Evolutionary conservation across 2,888 invertebrate species (phyloP), one percentile per base, ranked within the genome.

Genomic region (Idaea biselata): DNA sequence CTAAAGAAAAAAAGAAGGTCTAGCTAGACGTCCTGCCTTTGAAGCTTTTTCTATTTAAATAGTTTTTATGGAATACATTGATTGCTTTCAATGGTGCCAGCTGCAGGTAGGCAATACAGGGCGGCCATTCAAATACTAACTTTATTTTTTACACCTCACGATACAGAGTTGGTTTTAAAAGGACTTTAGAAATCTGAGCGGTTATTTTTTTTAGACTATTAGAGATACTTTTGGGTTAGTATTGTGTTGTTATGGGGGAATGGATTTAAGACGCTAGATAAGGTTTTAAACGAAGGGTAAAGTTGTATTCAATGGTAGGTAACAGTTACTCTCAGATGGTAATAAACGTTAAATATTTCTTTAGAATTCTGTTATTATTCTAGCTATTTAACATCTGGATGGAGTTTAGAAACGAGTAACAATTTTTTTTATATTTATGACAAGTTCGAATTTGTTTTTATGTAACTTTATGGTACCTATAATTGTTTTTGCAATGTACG

Each of bases 21-120:
- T 91, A 91, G 91, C 91, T 91, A 91, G 91, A 91, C 90, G 86
- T 86, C 89, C 90, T 91, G 89, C 83, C 84, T 86, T 84, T 81
- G 82, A 88, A 82, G 82, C 77, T 82, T 82, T 87, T 88, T 88
- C 86, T 87, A 86, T 84, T 84, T 79, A 78, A 84, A 81, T 70
- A 74, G 84, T 88, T 91, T 90, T 90, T 90, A 83, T 85, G 77
- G 75, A 80, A 82, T 78, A 81, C 78, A 82, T 80, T 79, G 81
- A 84, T 83, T 81, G 82, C 84, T 82, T 82, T 79, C 79, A 83
- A 83, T 82, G 80, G 89, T 88, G 86, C 83, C 85, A 84, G 83
- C 76, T 84, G 91, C 91, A 91, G 91, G 91, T 91, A 90, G 85
- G 71, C 77, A 74, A 73, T 73, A 70, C 76, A 73, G 72, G 65